Percentiles rank a stretch among this genome's conserved stretches.
phyloP scores from a whole-genome alignment of 2,113 vertebrate genomes.

The Sinocyclocheilus anophthalmus region DNA sequence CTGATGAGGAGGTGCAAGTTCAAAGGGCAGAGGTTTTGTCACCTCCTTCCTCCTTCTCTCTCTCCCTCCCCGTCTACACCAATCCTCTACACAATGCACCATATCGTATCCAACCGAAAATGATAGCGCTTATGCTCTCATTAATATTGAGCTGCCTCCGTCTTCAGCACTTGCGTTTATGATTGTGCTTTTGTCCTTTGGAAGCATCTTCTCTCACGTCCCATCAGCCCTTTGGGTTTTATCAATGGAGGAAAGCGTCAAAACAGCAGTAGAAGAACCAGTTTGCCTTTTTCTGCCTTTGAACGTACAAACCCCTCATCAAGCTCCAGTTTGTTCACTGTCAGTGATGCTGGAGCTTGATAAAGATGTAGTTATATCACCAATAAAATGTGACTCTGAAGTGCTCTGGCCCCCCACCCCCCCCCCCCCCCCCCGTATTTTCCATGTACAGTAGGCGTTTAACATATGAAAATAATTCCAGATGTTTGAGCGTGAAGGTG shows the following conservation, averaged over 20 bases:
- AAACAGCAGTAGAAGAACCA: too few species aligned
- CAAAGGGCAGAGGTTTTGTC: not conserved
- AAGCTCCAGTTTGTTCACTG: too few species aligned
- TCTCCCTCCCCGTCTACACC: too few species aligned
- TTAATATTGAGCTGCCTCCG: not conserved
- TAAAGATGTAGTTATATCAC: not conserved
- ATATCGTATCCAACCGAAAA: conserved; percentile 26
- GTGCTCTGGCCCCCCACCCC: not conserved
- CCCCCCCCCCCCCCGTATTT: too few species aligned
- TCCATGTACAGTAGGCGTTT: conserved; percentile 3
- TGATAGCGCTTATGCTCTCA: not conserved
- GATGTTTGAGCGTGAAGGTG: not conserved
- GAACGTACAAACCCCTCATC: not conserved
- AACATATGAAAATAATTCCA: not conserved
- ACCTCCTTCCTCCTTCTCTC: not conserved
- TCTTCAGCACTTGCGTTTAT: too few species aligned
- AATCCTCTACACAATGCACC: too few species aligned
- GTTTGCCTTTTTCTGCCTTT: not conserved
- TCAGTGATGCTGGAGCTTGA: not conserved
- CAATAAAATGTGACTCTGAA: not conserved
- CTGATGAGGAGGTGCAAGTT: conserved; percentile 74
- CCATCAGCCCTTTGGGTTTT: conserved; percentile 13
- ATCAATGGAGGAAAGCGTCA: not conserved
- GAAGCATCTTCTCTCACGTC: not conserved
- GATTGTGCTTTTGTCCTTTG: not conserved